These are phyloP conservation scores for Bugulina stolonifera DNA, from an alignment of 2,888 invertebrate genomes.

Conservation along the genomic window DNA sequence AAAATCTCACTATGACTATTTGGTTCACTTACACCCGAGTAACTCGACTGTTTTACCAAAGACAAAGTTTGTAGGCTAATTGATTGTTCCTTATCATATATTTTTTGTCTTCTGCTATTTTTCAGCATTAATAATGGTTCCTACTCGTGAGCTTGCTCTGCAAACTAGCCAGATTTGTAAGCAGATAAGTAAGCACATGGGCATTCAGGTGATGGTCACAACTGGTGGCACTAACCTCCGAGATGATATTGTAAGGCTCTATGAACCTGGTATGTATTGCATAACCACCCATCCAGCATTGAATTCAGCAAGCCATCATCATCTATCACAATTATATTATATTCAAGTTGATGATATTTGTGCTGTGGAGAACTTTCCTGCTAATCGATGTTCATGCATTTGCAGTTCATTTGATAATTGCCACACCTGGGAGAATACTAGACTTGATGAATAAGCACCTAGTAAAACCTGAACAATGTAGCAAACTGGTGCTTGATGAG, in stretches of 20 bases:
- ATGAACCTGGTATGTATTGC: slow-evolving; percentile 90
- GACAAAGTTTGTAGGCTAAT: no score
- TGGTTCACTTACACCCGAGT: no score
- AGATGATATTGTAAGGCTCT: slow-evolving; percentile 98
- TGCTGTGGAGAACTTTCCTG: no score
- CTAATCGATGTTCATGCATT: no score
- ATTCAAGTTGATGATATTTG: no score
- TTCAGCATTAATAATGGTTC: slow-evolving; percentile 92
- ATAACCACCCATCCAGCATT: no score
- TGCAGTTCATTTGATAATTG: slow-evolving; percentile 93
- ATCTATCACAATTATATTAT: no score
- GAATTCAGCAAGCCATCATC: no score
- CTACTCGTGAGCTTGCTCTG: slow-evolving; percentile 93
- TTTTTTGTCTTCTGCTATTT: no score
- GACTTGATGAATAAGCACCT: slow-evolving; percentile 97
- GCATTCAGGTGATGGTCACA: slow-evolving; percentile 97
- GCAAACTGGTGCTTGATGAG: slow-evolving; percentile 94
- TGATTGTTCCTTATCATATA: no score
- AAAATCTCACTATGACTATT: no score
- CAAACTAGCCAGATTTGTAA: slow-evolving; percentile 99
- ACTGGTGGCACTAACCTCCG: slow-evolving; percentile 89
- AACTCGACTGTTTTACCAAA: no score
- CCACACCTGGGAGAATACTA: slow-evolving; percentile 97
- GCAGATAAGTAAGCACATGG: slow-evolving; percentile 93
- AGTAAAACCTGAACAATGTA: slow-evolving; percentile 90